Evolutionary conservation across 2,888 invertebrate genomes (phyloP).

Genomic region (Megamerina dolium): DNA sequence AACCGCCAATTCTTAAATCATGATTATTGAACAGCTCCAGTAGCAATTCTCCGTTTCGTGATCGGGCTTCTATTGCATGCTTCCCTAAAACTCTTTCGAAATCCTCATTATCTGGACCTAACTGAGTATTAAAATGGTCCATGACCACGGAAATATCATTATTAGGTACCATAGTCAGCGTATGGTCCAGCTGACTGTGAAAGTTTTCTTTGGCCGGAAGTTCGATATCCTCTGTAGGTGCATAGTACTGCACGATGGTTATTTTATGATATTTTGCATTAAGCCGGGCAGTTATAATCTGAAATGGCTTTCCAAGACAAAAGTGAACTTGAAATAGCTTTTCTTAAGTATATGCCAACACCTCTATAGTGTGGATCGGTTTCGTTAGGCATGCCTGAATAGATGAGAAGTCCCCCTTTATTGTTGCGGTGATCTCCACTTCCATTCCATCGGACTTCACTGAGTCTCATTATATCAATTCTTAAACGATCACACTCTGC

Average conservation of each 20-base stretch:
- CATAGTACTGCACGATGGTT: conserved; percentile 4
- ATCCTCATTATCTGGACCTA: neutral
- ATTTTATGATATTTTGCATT: conserved; percentile 2
- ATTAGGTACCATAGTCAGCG: neutral
- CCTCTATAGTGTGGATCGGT: neutral
- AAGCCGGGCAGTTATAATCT: conserved; percentile 1
- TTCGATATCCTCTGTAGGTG: conserved; percentile 1
- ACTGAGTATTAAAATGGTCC: conserved; percentile 1
- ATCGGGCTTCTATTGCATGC: neutral
- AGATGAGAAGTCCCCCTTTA: neutral
- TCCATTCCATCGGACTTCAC: conserved; percentile 2
- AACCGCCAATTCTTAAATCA: neutral
- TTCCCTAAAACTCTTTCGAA: neutral
- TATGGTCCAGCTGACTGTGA: conserved; percentile 1
- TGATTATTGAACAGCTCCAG: neutral
- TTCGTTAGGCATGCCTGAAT: conserved; percentile 1
- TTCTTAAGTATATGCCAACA: conserved; percentile 1
- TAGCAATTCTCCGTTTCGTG: neutral
- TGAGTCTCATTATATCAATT: neutral
- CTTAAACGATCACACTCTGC: neutral
- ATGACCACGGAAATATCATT: neutral
- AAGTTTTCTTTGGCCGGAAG: neutral
- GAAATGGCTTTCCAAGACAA: neutral
- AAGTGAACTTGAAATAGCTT: neutral
- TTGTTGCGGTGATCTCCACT: conserved; percentile 1